These are phyloP conservation scores for Didymodactylos carnosus DNA, from an alignment of 2,888 invertebrate genomes.

Conservation along the genomic window DNA sequence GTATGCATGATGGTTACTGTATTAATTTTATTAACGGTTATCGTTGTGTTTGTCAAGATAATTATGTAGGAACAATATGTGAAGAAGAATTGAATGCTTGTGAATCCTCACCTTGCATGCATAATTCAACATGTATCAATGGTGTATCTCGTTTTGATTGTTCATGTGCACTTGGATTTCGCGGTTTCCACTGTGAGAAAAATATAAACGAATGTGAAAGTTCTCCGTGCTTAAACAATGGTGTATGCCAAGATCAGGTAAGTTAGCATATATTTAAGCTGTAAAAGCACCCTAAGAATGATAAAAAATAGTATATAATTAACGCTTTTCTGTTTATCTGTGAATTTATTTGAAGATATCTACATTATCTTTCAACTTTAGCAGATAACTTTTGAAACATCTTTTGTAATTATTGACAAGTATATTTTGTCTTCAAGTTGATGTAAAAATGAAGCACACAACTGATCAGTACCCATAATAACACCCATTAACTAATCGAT, in stretches of 20 bases:
- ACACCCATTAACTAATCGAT: no score
- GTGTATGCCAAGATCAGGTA: neutral
- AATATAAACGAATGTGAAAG: slow-evolving; percentile 3
- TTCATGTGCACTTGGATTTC: slow-evolving; percentile 3
- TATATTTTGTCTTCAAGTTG: no score
- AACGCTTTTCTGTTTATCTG: neutral
- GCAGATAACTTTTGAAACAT: no score
- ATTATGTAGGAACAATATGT: slow-evolving; percentile 3
- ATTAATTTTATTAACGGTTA: neutral
- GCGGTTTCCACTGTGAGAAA: slow-evolving; percentile 7
- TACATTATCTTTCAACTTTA: no score
- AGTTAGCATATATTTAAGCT: no score
- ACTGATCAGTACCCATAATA: no score
- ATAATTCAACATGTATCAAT: slow-evolving; percentile 10
- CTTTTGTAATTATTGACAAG: no score
- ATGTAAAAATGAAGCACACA: no score
- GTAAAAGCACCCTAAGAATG: no score
- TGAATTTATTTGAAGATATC: no score
- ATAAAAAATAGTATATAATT: neutral
- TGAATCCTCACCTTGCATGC: slow-evolving; percentile 5
- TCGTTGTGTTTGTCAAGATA: slow-evolving; percentile 7
- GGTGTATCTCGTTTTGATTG: neutral
- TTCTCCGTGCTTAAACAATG: slow-evolving; percentile 8
- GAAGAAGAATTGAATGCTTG: neutral
- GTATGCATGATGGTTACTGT: slow-evolving; percentile 10